phyloP scores from a whole-genome alignment of 2,113 vertebrate species.

The Apteryx owenii region DNA sequence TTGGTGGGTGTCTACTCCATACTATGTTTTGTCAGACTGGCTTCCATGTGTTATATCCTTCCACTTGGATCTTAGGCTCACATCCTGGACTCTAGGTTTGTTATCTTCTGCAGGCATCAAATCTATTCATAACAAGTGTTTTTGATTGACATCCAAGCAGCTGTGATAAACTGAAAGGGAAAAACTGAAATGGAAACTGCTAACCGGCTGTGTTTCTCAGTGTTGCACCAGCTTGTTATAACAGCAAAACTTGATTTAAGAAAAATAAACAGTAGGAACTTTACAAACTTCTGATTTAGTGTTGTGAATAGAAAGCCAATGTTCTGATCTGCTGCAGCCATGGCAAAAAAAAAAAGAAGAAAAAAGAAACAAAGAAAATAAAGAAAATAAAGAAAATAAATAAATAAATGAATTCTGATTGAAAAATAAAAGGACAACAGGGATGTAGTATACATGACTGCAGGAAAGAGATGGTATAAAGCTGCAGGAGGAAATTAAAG shows the following conservation, averaged over 20 bases:
- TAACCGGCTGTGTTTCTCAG: neutral
- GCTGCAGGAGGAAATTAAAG: neutral
- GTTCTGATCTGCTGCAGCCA: neutral
- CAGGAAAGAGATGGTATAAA: neutral
- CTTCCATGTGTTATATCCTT: neutral
- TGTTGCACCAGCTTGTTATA: neutral
- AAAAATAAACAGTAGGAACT: neutral
- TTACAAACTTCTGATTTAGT: neutral
- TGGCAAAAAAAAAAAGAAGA: neutral
- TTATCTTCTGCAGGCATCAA: constrained; percentile 4
- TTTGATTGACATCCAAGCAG: constrained; percentile 11
- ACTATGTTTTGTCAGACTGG: neutral
- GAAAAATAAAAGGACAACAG: neutral
- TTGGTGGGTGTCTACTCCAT: neutral
- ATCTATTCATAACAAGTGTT: neutral
- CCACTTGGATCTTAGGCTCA: neutral
- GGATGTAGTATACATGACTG: neutral
- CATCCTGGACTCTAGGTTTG: neutral
- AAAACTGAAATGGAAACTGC: neutral
- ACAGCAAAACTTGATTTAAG: neutral
- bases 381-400: neutral
- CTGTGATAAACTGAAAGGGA: neutral
- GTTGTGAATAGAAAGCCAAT: neutral
- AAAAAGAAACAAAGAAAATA: neutral
- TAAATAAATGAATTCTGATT: neutral